A percentile compares a stretch with the other conserved stretches of the same genome.
Conservation (phyloP, 2,888 invertebrate species). For the Temnothorax ravouxi region DNA sequence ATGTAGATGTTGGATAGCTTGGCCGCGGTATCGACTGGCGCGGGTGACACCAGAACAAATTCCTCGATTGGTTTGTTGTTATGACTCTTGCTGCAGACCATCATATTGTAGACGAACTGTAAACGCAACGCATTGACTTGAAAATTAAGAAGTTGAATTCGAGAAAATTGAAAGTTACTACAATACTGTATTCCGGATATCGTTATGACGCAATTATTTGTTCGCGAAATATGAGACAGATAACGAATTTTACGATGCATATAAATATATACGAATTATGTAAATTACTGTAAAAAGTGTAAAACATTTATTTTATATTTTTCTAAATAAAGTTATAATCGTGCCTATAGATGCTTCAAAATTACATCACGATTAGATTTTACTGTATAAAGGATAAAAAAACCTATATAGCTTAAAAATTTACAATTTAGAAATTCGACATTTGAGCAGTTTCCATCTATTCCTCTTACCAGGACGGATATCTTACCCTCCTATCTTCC, state of each 20-base stretch:
- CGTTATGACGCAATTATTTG: not conserved
- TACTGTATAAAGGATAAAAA: not conserved
- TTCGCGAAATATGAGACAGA: not conserved
- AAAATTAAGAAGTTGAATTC: not conserved
- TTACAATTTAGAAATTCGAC: not conserved
- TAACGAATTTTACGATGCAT: not conserved
- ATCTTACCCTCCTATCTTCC: conserved; percentile 95
- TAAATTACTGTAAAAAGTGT: not conserved
- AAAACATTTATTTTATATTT: not conserved
- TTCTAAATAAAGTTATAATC: not conserved
- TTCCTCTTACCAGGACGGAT: not conserved
- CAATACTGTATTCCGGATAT: not conserved
- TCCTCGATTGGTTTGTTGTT: conserved; percentile 99
- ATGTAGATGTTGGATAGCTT: conserved; percentile 98
- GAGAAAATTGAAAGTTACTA: not conserved
- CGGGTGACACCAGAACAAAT: conserved; percentile 99
- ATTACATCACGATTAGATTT: not conserved
- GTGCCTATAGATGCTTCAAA: not conserved
- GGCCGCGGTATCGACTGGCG: conserved; percentile 99
- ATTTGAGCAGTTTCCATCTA: not conserved
- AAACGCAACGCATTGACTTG: conserved; percentile 32
- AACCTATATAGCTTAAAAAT: not conserved
- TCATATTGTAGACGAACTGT: conserved; percentile 97
- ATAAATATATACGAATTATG: not conserved
- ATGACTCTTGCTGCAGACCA: conserved; percentile 98